Evolutionary conservation across 1,140 invertebrate species (phyloP).

Genomic region (Elymnias hypermnestra): DNA sequence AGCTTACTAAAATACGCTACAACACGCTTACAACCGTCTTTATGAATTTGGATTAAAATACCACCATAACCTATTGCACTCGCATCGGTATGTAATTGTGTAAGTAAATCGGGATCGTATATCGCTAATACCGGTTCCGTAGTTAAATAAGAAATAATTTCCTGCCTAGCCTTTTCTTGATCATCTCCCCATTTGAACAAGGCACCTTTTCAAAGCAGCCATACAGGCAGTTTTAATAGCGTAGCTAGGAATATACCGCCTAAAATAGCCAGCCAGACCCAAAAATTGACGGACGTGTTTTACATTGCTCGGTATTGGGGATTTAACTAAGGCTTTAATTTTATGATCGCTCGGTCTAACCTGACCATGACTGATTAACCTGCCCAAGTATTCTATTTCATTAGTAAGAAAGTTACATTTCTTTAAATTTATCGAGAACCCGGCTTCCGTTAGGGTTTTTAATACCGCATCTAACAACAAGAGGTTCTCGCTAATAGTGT

Average conservation of each 20-base stretch:
- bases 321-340: conserved; percentile 19
- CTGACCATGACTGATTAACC: conserved; percentile 13
- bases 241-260: conserved; percentile 17
- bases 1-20: conserved; percentile 8
- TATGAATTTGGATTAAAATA: conserved; percentile 2
- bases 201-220: neutral
- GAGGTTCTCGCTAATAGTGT: conserved; percentile 1
- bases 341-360: conserved; percentile 15
- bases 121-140: neutral
- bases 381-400: conserved; percentile 14
- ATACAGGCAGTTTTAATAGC: conserved; percentile 18
- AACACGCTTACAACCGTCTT: neutral
- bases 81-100: conserved; percentile 11
- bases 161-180: neutral
- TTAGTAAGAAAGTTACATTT: conserved; percentile 34
- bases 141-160: neutral
- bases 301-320: conserved; percentile 16
- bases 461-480: conserved; percentile 15
- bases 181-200: conserved; percentile 9
- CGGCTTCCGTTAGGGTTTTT: conserved; percentile 22
- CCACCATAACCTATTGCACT: conserved; percentile 5
- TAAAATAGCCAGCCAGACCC: conserved; percentile 27
- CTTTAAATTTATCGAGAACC: conserved; percentile 30
- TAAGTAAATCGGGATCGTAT: neutral
- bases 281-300: conserved; percentile 24